Evolutionary conservation across 1,140 invertebrate species (phyloP), one percentile per base, ranked within the genome.

Genomic region (Drosophila athabasca): DNA sequence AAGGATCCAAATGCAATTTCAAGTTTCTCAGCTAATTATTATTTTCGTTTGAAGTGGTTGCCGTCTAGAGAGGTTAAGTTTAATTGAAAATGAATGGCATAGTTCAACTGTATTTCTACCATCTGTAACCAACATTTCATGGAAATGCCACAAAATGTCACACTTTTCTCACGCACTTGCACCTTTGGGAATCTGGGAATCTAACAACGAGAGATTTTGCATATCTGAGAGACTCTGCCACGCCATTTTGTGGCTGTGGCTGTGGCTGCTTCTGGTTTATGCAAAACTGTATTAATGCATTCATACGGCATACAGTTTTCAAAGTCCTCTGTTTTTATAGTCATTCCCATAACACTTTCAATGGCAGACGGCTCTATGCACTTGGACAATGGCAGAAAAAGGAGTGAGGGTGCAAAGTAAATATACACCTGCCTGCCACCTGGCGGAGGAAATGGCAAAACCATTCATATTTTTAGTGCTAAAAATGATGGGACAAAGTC

Each of bases 401-500:
- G 9, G 31, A 51, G 26, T 39, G 17, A 6, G 50, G n/a, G 15
- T 19, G 7, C 7, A 49, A 9, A 39, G 46, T 24, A 62, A 29
- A 44, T 43, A 75, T 35, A 67, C 49, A 67, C 50, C 53, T 67
- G 55, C 48, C 15, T 24, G 11, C n/a, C n/a, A n/a, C n/a, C n/a
- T n/a, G 15, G 13, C 19, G 9, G 24, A 3, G 41, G 9, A 39
- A 45, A 49, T 45, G 49, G 19, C 43, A 15, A 15, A 39, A 24
- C 71, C 62, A 75, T 76, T 76, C 64, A 76, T 76, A 76, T 68
- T 76, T 76, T 76, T 76, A 76, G 57, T 60, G 55, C 62, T 62
- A 61, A 54, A 49, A 60, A 61, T 57, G 73, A 41, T 39, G 48
- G 62, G 2, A 19, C 11, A 13, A 19, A 19, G 35, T 39, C 8